These are phyloP conservation scores for Hucho hucho DNA, from an alignment of 2,113 vertebrate species.

Conservation along the genomic window DNA sequence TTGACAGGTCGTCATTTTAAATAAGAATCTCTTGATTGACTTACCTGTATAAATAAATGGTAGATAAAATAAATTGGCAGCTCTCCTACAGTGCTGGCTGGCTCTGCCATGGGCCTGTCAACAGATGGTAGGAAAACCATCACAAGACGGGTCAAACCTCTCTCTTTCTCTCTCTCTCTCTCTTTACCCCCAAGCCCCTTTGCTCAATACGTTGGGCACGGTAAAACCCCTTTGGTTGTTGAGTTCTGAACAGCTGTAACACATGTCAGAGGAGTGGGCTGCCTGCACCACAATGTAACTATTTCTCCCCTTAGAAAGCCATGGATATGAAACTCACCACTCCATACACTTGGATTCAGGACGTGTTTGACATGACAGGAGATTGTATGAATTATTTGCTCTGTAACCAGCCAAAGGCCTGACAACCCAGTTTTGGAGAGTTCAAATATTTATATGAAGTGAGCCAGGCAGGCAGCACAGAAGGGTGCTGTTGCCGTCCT, in stretches of 20 bases:
- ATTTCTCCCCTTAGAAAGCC: neutral
- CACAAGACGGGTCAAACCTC: neutral
- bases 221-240: neutral
- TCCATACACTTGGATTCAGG: neutral
- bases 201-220: neutral
- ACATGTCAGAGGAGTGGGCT: neutral
- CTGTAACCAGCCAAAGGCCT: neutral
- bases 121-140: neutral
- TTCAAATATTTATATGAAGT: neutral
- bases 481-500: neutral
- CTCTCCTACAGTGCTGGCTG: neutral
- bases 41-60: too few relatives aligned
- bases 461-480: neutral
- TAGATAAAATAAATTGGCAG: too few relatives aligned
- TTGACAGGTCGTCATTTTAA: too few relatives aligned
- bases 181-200: neutral
- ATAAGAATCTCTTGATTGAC: too few relatives aligned
- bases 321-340: neutral
- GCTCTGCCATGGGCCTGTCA: slow-evolving; percentile 7
- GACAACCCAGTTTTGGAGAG: neutral
- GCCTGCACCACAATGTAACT: neutral
- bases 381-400: slow-evolving; percentile 4
- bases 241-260: neutral
- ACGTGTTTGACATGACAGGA: slow-evolving; percentile 1
- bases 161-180: neutral